These are phyloP conservation scores for Stegophylla sp. DNA, from an alignment of 2,888 invertebrate genomes.

Conservation along the genomic window DNA sequence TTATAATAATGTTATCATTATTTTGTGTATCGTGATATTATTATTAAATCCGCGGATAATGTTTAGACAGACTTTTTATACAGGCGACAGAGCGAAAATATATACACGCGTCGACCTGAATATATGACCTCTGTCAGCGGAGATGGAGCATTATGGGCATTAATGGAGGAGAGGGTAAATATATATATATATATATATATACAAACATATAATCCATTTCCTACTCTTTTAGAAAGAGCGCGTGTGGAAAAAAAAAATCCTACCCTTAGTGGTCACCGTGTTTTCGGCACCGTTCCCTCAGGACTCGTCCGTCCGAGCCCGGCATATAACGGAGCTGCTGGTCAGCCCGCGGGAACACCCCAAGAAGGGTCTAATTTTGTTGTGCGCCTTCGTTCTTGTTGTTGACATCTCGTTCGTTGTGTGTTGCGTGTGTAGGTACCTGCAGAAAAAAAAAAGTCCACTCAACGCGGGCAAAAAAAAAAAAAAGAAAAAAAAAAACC, in stretches of 20 bases:
- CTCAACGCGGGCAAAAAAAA: conserved; percentile 30
- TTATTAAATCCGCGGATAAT: not conserved
- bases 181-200: too few relatives aligned
- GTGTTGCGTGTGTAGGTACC: conserved; percentile 35
- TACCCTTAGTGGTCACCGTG: conserved; percentile 54
- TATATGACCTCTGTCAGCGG: conserved; percentile 54
- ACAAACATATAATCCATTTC: conserved; percentile 50
- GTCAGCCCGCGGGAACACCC: conserved; percentile 58
- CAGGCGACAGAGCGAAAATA: not conserved
- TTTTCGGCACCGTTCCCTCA: conserved; percentile 57
- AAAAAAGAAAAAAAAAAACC: too few relatives aligned
- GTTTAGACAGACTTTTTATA: not conserved
- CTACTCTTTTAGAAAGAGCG: conserved; percentile 25
- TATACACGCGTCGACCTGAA: conserved; percentile 35
- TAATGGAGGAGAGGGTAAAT: conserved; percentile 25
- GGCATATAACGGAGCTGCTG: conserved; percentile 55
- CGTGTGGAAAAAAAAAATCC: conserved; percentile 24
- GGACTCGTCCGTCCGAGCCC: conserved; percentile 56
- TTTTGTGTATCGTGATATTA: not conserved
- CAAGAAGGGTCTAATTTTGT: conserved; percentile 58
- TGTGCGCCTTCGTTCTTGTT: conserved; percentile 48
- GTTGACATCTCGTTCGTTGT: conserved; percentile 56
- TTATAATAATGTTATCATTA: not conserved
- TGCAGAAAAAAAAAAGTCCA: conserved; percentile 43
- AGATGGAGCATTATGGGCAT: conserved; percentile 44